Conservation (phyloP, 2,113 vertebrate species). For the Melanerpes aurifrons region DNA sequence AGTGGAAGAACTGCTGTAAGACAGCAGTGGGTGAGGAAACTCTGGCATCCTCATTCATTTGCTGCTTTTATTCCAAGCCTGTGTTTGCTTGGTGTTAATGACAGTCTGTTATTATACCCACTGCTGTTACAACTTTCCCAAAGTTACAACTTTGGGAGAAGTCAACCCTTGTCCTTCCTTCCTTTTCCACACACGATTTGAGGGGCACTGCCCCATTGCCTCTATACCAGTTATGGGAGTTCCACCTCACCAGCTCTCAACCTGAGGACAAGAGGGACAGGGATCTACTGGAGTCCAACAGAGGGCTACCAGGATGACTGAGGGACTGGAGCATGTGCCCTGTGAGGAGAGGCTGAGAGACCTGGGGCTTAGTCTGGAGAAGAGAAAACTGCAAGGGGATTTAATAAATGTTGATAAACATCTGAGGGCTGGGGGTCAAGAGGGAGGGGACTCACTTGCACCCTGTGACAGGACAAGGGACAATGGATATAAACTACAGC, state of each 20-base stretch:
- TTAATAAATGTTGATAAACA: too few species aligned
- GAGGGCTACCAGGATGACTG: too few species aligned
- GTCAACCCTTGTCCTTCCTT: not conserved
- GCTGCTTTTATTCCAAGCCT: not conserved
- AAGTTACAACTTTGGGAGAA: not conserved
- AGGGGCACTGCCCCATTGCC: not conserved
- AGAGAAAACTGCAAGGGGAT: too few species aligned
- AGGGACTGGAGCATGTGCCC: too few species aligned
- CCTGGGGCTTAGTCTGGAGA: too few species aligned
- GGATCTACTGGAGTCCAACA: too few species aligned
- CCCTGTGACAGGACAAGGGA: too few species aligned
- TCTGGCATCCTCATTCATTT: not conserved
- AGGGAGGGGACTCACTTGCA: too few species aligned
- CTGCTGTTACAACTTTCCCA: not conserved
- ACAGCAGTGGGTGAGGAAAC: not conserved
- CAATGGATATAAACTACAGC: too few species aligned
- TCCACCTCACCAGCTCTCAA: not conserved
- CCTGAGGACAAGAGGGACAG: too few species aligned
- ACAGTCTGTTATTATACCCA: not conserved
- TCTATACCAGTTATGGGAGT: fast-evolving
- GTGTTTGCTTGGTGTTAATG: not conserved
- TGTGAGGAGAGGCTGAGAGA: too few species aligned
- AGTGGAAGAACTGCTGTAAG: not conserved
- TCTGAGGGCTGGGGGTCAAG: too few species aligned
- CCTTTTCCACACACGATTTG: not conserved